These are phyloP conservation scores for Thalassoma bifasciatum DNA, from an alignment of 2,113 vertebrate species.

Conservation along the genomic window DNA sequence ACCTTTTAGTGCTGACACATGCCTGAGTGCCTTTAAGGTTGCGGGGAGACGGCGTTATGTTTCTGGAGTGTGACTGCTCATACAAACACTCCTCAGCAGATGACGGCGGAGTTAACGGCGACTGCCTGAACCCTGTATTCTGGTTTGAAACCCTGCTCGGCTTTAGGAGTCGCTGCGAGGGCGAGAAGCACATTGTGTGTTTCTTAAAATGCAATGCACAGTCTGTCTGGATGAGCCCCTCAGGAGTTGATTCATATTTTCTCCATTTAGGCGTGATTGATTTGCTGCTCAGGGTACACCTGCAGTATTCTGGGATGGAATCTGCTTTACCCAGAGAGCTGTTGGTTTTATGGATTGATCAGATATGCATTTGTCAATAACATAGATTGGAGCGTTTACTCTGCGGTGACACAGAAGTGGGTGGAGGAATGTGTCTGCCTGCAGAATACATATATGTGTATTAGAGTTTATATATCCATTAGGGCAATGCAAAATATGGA, in stretches of 20 bases:
- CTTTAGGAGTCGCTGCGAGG: conserved; percentile 24
- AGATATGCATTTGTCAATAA: conserved; percentile 75
- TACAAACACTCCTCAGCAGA: conserved; percentile 61
- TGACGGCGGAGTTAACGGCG: conserved; percentile 59
- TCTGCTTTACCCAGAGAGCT: conserved; percentile 48
- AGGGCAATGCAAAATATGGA: background rate
- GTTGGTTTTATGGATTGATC: conserved; percentile 71
- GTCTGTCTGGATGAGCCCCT: conserved; percentile 45
- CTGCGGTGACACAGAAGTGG: conserved; percentile 25
- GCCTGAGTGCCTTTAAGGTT: conserved; percentile 63
- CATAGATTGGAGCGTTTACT: conserved; percentile 58
- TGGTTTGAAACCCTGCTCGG: conserved; percentile 27
- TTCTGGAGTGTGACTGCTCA: conserved; percentile 58
- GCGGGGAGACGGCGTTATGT: conserved; percentile 56
- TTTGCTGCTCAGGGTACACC: conserved; percentile 58
- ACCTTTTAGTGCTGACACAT: conserved; percentile 76
- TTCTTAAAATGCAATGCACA: conserved; percentile 47
- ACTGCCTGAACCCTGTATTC: conserved; percentile 28
- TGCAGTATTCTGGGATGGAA: conserved; percentile 44
- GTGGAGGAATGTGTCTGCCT: conserved; percentile 20
- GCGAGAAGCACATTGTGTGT: conserved; percentile 33
- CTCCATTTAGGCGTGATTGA: conserved; percentile 80
- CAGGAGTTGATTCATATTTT: conserved; percentile 70
- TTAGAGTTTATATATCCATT: background rate
- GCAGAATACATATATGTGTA: background rate